A percentile compares a stretch with the other conserved stretches of the same genome.
phyloP scores from a whole-genome alignment of 2,113 vertebrate genomes.

The Brachyistius frenatus region DNA sequence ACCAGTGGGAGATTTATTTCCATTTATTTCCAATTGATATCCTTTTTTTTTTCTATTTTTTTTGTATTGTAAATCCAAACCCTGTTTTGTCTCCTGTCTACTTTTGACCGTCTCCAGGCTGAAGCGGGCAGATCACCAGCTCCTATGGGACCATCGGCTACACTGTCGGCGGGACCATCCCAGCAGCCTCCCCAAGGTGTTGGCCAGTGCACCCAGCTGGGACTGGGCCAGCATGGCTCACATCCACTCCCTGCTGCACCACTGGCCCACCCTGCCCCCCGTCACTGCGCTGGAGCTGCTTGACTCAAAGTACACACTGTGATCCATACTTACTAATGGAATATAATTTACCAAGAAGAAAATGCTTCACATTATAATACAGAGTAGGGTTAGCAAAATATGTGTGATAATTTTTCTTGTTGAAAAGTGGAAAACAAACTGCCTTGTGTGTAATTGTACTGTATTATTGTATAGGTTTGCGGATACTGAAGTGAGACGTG shows the following conservation, averaged over 20 bases:
- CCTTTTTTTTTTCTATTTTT: no score
- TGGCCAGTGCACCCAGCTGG: conserved; percentile 94
- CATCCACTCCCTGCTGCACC: conserved; percentile 90
- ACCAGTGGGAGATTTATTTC: no score
- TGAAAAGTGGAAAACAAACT: background rate
- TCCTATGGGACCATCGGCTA: conserved; percentile 93
- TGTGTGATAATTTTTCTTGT: background rate
- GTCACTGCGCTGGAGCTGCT: conserved; percentile 94
- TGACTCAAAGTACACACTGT: conserved; percentile 83
- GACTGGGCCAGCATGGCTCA: conserved; percentile 92
- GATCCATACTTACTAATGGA: background rate
- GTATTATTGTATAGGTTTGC: conserved; percentile 87
- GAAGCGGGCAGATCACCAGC: conserved; percentile 90
- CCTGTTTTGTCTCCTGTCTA: background rate
- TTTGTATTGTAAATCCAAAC: background rate
- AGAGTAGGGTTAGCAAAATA: background rate
- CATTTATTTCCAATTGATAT: no score
- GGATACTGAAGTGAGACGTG: conserved; percentile 91
- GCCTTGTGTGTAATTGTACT: background rate
- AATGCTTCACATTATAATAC: background rate
- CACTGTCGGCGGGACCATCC: conserved; percentile 86
- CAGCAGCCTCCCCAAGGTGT: conserved; percentile 91
- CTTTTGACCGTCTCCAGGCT: conserved; percentile 80
- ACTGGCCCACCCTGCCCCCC: conserved; percentile 90
- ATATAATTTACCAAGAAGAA: background rate